These are phyloP conservation scores for Drosophila orena DNA, from an alignment of 1,140 invertebrate genomes.

Conservation along the genomic window DNA sequence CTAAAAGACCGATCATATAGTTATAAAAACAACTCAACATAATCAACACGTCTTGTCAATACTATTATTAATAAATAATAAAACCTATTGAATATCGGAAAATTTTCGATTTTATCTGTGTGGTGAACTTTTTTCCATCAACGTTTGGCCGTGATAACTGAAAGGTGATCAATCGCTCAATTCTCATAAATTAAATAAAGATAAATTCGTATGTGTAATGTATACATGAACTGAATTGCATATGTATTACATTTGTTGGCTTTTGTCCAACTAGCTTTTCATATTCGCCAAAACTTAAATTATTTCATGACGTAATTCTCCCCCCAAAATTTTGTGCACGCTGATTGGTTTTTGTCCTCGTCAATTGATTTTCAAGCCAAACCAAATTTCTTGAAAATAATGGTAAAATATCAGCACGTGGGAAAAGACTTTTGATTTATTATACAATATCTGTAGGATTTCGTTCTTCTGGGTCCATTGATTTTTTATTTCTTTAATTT, in stretches of 20 bases:
- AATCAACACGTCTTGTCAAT: constrained; percentile 6
- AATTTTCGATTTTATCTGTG: constrained; percentile 17
- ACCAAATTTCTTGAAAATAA: background rate
- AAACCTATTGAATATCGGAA: constrained; percentile 1
- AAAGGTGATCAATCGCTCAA: constrained; percentile 38
- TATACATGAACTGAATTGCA: constrained; percentile 12
- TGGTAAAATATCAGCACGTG: constrained; percentile 20
- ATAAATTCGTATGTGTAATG: constrained; percentile 12
- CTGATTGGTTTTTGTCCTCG: constrained; percentile 9
- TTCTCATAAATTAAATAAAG: background rate
- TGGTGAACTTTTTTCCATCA: constrained; percentile 12
- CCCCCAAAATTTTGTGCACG: background rate
- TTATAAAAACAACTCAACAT: background rate
- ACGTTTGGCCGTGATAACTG: constrained; percentile 45
- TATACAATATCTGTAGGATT: constrained; percentile 3
- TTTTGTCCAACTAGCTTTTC: constrained; percentile 20
- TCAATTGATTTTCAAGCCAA: background rate
- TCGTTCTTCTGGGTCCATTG: background rate
- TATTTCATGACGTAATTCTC: constrained; percentile 41
- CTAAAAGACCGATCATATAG: background rate
- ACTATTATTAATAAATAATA: constrained; percentile 23
- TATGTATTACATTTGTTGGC: constrained; percentile 35
- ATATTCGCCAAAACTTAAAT: constrained; percentile 37
- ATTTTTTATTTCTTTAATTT: background rate
- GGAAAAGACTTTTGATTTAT: constrained; percentile 23